A percentile compares a stretch with the other conserved stretches of the same genome.
Evolutionary conservation across 2,113 vertebrate species (phyloP).

Genomic region (Motacilla alba): DNA sequence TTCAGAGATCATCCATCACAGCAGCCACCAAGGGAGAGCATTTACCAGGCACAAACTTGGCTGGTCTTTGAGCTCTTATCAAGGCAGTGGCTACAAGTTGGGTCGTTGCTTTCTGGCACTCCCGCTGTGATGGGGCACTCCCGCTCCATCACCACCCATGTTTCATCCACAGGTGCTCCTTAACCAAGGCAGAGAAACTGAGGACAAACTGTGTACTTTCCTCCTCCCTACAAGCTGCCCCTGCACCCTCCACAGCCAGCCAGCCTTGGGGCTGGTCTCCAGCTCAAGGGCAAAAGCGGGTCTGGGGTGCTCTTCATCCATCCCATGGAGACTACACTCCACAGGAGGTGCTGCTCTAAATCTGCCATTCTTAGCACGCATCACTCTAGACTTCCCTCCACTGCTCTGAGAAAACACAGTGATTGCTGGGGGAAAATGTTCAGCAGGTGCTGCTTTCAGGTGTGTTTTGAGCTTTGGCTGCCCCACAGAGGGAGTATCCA

Average conservation of each 20-base stretch:
- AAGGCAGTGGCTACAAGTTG: not conserved
- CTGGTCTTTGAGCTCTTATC: not conserved
- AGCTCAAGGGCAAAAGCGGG: not conserved
- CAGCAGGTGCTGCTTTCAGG: not conserved
- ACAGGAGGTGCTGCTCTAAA: not conserved
- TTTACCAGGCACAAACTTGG: not conserved
- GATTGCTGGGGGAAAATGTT: not conserved
- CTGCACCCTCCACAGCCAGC: not conserved
- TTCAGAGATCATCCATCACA: not conserved
- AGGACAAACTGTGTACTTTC: accelerated
- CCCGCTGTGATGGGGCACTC: no score
- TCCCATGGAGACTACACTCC: accelerated
- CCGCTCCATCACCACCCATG: accelerated
- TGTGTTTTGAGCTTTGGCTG: accelerated
- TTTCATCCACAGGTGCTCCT: not conserved
- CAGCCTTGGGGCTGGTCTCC: not conserved
- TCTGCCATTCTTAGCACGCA: accelerated
- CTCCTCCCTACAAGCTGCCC: accelerated
- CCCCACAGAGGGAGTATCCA: accelerated
- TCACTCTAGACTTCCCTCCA: not conserved
- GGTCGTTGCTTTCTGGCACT: not conserved
- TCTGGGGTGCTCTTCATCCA: not conserved
- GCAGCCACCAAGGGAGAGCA: accelerated
- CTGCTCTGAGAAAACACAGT: not conserved
- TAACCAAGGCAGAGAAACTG: accelerated